Evolutionary conservation across 2,113 vertebrate species (phyloP), one percentile per base, ranked within the genome.

Genomic region (Cyanoramphus novaezelandiae): DNA sequence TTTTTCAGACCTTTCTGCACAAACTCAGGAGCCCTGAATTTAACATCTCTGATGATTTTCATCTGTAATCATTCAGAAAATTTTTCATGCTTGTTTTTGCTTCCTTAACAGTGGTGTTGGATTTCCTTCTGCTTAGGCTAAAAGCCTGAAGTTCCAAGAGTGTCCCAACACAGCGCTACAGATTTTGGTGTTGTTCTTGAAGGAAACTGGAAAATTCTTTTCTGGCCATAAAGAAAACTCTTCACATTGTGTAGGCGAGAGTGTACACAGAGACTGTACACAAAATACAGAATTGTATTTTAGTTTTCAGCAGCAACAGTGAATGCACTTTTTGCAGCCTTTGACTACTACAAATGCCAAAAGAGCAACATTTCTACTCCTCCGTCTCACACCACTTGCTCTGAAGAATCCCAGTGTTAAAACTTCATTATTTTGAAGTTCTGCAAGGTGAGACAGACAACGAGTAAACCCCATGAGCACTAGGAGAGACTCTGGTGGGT

Each of bases 211-310:
- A 88, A 92, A 92, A 57, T 37, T 86, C 13, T 68, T 82, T 76
- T 78, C 72, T 78, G 57, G 24, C 39, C 64, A 37, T 71, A 81
- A 75, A 93, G 79, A 86, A 96, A 94, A 92, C 43, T 85, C 82
- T 83, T 62, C 12, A 5, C 31, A 44, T 55, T 64, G 60, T 20
- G 62, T 77, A 80, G 59, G 75, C 5, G 1, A 95, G 28, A 10
- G 11, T 67, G 39, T 75, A 47, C 64, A 64, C 47, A 83, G 69
- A 50, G 52, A 11, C 46, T 17, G 43, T 44, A 47, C 33, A 71
- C 43, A 81, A 81, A 83, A 80, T 53, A 86, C n/a, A 81, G 71
- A 68, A 37, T 5, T 65, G 14, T 79, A 13, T 64, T 90, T 93
- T 85, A 52, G 21, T 90, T 94, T 94, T 67, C 60, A 70, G 46